Conservation (phyloP, 1,140 invertebrate genomes). For the Amphibalanus amphitrite region DNA sequence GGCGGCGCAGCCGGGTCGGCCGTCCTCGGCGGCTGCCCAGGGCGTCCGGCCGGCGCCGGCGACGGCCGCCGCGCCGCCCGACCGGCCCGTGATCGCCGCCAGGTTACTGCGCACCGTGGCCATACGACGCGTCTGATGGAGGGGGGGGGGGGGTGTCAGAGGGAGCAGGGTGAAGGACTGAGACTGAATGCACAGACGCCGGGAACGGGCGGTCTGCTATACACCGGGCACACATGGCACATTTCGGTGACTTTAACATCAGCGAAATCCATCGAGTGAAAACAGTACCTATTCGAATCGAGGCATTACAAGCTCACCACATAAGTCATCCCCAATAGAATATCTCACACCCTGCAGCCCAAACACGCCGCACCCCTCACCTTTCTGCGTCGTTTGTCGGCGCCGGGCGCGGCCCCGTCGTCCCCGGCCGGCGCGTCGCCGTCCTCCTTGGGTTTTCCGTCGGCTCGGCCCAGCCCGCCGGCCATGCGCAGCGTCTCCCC, state of each 20-base stretch:
- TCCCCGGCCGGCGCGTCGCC: slow-evolving; percentile 24
- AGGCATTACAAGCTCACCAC: too few species aligned
- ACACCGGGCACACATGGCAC: too few species aligned
- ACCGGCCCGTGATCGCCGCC: not conserved
- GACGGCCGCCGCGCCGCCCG: not conserved
- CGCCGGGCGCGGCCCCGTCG: slow-evolving; percentile 20
- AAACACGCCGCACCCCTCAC: too few species aligned
- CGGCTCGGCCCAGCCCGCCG: slow-evolving; percentile 36
- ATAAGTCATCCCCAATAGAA: too few species aligned
- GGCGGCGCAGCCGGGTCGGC: too few species aligned
- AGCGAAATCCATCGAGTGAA: too few species aligned
- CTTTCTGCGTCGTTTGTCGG: not conserved
- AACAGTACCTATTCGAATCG: too few species aligned
- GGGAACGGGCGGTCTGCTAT: too few species aligned
- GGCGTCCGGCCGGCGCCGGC: not conserved
- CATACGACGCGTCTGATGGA: not conserved
- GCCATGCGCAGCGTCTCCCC: slow-evolving; percentile 55
- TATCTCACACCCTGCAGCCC: too few species aligned
- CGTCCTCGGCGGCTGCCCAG: not conserved
- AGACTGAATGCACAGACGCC: too few species aligned
- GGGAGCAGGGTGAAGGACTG: too few species aligned
- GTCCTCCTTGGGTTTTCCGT: slow-evolving; percentile 27
- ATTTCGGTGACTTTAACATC: too few species aligned
- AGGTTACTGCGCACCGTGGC: not conserved
- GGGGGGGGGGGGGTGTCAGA: not conserved